Base-by-base conservation (phyloP, 2,113 vertebrate species). In the Pitta sordida region DNA sequence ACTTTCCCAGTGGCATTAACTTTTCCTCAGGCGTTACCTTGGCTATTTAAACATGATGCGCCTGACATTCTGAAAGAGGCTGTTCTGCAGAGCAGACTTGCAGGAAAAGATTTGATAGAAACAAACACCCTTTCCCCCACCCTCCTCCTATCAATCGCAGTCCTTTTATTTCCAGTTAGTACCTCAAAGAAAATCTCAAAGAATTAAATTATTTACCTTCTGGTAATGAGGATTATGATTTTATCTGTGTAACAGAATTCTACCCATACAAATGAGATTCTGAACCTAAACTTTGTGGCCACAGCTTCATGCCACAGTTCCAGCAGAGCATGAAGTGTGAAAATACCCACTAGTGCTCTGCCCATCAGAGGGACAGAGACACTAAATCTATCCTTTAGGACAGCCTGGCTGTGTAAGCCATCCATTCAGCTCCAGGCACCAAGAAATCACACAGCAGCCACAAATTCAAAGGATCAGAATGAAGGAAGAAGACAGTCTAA, bases 181-280 rank as follows among this genome's bases (percentile, higher is more conserved):
- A 69, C n/a, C 92, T 87, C 91, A 95, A 86, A 86, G 52, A 84
- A 96, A 91, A 55, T 22, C 37, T 62, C 43, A 39, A 53, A 90
- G 58, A 93, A 76, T 80, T 39, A 92, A 92, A 83, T 89, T 89
- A 91, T 91, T 93, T 83, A 96, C 76, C 52, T 73, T 53, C 83
- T 78, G 32, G 73, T 83, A 88, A 92, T 52, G 15, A n/a, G 62
- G 78, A 86, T 83, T 90, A 88, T 77, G 44, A 34, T 60, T 69
- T 62, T 48, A 81, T 94, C 89, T 89, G 16, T 83, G 39, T 83
- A 82, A 60, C 36, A 81, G 49, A 88, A 77, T 36, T 55, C 59
- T 62, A 90, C 81, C 81, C 89, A 75, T 59, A 69, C 29, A 56
- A 93, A 81, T 48, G 88, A 74, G 86, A 46, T 48, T 9, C 37